Base-by-base conservation (phyloP, 2,113 vertebrate genomes). In the Cebidichthys violaceus region DNA sequence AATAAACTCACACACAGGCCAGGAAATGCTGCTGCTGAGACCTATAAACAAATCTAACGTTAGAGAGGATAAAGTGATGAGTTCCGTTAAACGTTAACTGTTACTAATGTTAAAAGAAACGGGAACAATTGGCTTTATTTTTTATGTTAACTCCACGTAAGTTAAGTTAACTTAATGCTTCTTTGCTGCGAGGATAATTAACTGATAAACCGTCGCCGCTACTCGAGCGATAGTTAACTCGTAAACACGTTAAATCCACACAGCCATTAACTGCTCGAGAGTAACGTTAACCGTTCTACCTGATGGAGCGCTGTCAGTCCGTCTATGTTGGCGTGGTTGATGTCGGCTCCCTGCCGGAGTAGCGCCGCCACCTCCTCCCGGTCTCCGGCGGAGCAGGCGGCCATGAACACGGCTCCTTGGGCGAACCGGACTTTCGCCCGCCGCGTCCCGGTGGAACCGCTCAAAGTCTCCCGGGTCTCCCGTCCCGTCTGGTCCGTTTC, bases 341-440 rank as follows among this genome's bases (percentile, higher is more conserved):
- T 96, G 85, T 95, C 95, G 54, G 95, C 96, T 90, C 96, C 96
- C 87, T 95, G 95, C 10, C 93, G 88, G 75, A 96, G 93, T 70
- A 96, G 92, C 55, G 88, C 92, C 33, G 94, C 93, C 67, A 96
- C 96, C 94, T 96, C 96, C 60, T 96, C 96, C 88, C 84, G 94
- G 93, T 96, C 96, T 52, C 96, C 96, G 88, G 96, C 95, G 83
- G 96, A 96, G 87, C 96, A 96, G 78, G 96, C 95, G 74, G 96
- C 96, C 96, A 96, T 96, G 67, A 96, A 96, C 91, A 96, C 96
- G 0, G 96, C 96, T 57, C 96, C 96, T 68, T 96, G 96, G 15
- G 94, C 94, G 90, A 96, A 96, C 35, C 95, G 94, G 41, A 96
- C 96, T 80, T 90, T 93, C 41, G 92, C 81, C 39, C 94, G 87